Conservation (phyloP, 92 coral and sea anemone genomes). For the Parazoanthus atlanticus region DNA sequence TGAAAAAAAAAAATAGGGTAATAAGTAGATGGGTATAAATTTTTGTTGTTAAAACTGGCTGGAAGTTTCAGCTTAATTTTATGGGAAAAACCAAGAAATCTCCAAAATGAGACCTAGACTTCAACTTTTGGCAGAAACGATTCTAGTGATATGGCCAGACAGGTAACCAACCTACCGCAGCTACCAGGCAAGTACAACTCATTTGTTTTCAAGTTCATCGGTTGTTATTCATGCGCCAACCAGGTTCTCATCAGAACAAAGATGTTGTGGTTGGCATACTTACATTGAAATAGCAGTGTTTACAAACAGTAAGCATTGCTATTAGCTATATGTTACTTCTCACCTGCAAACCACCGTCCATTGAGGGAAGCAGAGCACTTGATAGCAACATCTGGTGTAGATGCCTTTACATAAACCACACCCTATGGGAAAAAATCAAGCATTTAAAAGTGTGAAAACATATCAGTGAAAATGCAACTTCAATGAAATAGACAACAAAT, state of each 20-base stretch:
- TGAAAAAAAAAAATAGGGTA: too few species aligned
- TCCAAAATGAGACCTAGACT: too few species aligned
- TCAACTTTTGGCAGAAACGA: too few species aligned
- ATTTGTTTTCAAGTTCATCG: too few species aligned
- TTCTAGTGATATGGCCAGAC: too few species aligned
- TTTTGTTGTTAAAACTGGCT: too few species aligned
- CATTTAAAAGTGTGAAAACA: neutral
- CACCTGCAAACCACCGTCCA: conserved; percentile 99
- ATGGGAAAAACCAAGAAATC: too few species aligned
- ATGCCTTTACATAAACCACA: conserved; percentile 90
- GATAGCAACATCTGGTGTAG: conserved; percentile 87
- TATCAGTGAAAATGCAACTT: neutral
- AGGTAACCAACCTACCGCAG: too few species aligned
- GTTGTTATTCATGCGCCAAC: neutral
- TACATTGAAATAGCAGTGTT: neutral
- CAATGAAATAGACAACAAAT: neutral
- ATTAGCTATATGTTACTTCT: neutral
- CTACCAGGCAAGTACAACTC: too few species aligned
- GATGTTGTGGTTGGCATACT: neutral
- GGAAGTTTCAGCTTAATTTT: too few species aligned
- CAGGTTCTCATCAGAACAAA: neutral
- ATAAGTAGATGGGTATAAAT: too few species aligned
- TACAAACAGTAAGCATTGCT: neutral
- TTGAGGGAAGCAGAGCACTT: conserved; percentile 87
- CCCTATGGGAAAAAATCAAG: conserved; percentile 59